A percentile compares a stretch with the other conserved stretches of the same genome.
Conservation (phyloP, 2,888 invertebrate species). For the Neoaliturus tenellus region DNA sequence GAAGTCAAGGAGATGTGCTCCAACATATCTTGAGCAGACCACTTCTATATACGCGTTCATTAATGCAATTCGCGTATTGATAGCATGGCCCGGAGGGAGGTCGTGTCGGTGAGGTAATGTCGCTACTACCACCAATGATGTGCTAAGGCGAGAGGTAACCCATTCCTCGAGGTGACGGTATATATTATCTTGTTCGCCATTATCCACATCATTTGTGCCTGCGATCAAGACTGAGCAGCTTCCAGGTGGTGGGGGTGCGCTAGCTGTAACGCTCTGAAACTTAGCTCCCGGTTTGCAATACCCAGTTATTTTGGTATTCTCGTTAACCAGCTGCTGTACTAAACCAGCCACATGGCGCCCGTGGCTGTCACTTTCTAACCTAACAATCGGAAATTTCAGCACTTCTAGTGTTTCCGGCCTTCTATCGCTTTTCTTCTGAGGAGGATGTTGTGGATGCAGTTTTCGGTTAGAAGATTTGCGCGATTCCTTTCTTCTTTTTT, state of each 20-base stretch:
- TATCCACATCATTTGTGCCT: neutral
- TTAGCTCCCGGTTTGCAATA: neutral
- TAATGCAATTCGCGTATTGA: neutral
- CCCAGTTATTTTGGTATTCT: neutral
- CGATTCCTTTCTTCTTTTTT: too few species aligned
- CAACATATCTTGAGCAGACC: neutral
- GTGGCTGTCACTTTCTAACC: too few species aligned
- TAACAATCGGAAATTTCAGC: too few species aligned
- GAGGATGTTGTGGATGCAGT: too few species aligned
- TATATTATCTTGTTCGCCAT: neutral
- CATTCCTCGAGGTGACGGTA: neutral
- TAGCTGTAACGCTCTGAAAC: neutral
- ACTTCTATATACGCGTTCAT: neutral
- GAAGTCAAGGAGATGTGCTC: neutral
- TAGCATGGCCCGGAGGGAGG: neutral
- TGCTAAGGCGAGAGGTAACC: neutral
- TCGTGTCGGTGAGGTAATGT: neutral
- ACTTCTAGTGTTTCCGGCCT: too few species aligned
- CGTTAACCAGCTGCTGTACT: too few species aligned
- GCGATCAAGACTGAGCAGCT: neutral
- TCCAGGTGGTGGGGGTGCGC: neutral
- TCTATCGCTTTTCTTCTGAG: too few species aligned
- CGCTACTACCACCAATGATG: neutral
- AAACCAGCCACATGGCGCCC: too few species aligned
- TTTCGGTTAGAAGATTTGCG: too few species aligned